Evolutionary conservation across 1,140 invertebrate genomes (phyloP), one percentile per base, ranked within the genome.

Genomic region (Rhynchophorus ferrugineus): DNA sequence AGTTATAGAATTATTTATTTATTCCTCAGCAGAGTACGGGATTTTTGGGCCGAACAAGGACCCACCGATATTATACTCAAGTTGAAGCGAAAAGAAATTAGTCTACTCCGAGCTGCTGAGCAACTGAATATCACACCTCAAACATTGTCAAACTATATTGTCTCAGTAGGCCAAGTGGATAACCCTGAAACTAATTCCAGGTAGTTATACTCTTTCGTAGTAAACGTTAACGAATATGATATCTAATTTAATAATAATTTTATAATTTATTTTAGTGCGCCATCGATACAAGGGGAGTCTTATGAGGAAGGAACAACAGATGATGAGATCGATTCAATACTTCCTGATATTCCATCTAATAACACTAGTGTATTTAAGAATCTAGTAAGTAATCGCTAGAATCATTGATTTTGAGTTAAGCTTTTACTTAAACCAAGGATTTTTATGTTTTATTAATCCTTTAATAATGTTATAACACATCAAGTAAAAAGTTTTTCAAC

Each of bases 21-120:
- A 5, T 29, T 29, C 11, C 11, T 11, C 11, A 11, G 24, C 44
- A 85, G 82, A 66, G 81, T 83, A n/a, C 73, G 82, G 49, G 83
- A 86, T 59, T 85, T 85, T 68, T 87, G 83, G 83, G 78, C 79
- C 19, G 82, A 84, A 58, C 83, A 83, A 42, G 83, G 83, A 0
- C 82, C 82, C 0, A 79, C 82, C 0, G 84, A 85, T 44, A 77
- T 86, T 2, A 62, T 87, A 41, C 74, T 79, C 3, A 82, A 83
- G 56, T 69, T 87, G 11, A 81, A 84, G 64, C 70, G 81, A 3
- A 84, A 84, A 57, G 83, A 86, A 60, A 75, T 86, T 24, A 78
- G 81, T 0, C 63, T 86, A 21, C 82, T 83, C 56, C 73, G 81
- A 8, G 84, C 84, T 0, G 82, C 84, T 0, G 79, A 84, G 64